Conservation (phyloP, 2,888 invertebrate species). For the Drosophila cognata region DNA sequence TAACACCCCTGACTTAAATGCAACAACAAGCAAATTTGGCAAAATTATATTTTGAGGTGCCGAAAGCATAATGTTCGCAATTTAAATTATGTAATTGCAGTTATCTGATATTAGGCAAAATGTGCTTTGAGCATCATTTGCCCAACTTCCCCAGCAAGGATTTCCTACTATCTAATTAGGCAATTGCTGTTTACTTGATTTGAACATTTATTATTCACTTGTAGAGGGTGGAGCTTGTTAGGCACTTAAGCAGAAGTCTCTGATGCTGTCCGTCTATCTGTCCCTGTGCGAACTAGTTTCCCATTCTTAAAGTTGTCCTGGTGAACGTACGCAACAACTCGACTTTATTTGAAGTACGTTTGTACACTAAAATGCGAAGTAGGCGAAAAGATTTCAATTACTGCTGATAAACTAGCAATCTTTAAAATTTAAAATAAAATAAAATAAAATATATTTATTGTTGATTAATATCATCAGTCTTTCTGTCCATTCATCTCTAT, state of each 20-base stretch:
- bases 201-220: background rate
- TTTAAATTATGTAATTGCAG: slow-evolving; percentile 1
- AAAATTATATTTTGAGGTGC: background rate
- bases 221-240: background rate
- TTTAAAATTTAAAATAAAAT: too few species aligned
- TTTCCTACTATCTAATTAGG: background rate
- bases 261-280: background rate
- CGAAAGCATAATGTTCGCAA: background rate
- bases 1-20: background rate
- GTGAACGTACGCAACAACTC: background rate
- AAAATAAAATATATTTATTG: too few species aligned
- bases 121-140: background rate
- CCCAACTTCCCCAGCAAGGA: background rate
- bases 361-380: background rate
- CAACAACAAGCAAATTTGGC: background rate
- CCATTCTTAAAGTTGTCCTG: background rate
- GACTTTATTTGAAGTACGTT: background rate
- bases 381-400: too few species aligned
- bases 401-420: background rate
- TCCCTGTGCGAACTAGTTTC: background rate
- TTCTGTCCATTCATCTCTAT: too few species aligned
- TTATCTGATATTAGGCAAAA: background rate
- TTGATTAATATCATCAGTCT: too few species aligned
- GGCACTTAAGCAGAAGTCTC: background rate
- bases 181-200: background rate